Conservation (phyloP, 2,888 invertebrate species). For the Oeneis ivallda region DNA sequence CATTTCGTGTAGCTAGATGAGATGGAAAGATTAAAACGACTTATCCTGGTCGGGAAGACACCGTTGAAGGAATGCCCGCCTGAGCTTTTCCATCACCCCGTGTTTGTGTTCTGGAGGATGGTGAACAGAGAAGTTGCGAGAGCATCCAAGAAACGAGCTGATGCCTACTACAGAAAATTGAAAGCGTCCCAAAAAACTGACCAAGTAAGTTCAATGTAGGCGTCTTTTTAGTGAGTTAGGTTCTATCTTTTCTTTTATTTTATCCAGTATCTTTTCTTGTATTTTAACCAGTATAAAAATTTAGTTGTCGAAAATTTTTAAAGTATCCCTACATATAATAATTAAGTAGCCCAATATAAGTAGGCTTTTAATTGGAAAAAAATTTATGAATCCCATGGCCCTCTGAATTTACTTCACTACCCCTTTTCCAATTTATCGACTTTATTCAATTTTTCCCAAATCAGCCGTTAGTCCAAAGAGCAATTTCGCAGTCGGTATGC, state of each 20-base stretch:
- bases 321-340: no score
- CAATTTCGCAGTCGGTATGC: no score
- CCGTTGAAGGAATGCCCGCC: constrained; percentile 85
- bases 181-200: constrained; percentile 65
- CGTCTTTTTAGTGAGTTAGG: no score
- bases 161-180: constrained; percentile 71
- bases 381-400: no score
- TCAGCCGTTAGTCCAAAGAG: not conserved
- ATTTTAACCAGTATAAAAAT: no score
- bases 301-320: no score
- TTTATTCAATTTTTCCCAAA: not conserved
- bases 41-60: constrained; percentile 85
- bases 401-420: no score
- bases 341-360: no score
- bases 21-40: constrained; percentile 85
- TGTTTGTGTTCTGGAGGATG: constrained; percentile 85
- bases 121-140: constrained; percentile 75
- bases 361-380: no score
- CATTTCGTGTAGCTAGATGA: constrained; percentile 77
- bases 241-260: no score
- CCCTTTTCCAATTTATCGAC: no score
- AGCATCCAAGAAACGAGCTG: constrained; percentile 73
- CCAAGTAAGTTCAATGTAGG: constrained; percentile 49
- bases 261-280: no score
- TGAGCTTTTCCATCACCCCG: constrained; percentile 85